phyloP scores from a whole-genome alignment of 1,140 invertebrate genomes.

The Battus philenor region DNA sequence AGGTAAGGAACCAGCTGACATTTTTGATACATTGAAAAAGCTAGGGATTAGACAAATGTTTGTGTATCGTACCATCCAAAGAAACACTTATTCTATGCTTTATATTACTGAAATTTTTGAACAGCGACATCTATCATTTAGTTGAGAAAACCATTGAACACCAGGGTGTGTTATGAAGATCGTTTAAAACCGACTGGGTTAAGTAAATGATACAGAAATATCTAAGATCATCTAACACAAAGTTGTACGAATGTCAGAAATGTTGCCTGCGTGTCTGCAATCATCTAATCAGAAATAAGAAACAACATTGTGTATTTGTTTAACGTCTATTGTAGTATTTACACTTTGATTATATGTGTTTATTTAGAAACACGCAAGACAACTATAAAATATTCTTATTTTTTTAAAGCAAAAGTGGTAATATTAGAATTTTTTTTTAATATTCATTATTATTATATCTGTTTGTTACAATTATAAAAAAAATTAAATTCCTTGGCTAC shows the following conservation, averaged over 20 bases:
- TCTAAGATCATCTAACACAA: not conserved
- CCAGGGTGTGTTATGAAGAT: not conserved
- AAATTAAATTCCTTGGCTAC: too few relatives aligned
- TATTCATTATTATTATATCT: too few relatives aligned
- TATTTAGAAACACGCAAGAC: too few relatives aligned
- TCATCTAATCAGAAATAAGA: constrained; percentile 11
- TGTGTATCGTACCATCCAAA: too few relatives aligned
- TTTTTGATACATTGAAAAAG: too few relatives aligned
- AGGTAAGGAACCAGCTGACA: too few relatives aligned
- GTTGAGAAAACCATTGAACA: not conserved
- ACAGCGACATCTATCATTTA: not conserved
- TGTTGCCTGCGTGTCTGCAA: constrained; percentile 3
- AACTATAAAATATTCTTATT: too few relatives aligned
- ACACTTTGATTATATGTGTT: not conserved
- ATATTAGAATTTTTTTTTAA: too few relatives aligned
- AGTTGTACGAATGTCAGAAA: not conserved
- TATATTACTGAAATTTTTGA: not conserved
- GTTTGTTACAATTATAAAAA: too few relatives aligned
- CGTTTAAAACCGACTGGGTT: not conserved
- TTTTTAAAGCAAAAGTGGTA: too few relatives aligned
- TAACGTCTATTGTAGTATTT: constrained; percentile 8
- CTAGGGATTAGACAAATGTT: too few relatives aligned
- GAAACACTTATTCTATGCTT: not conserved
- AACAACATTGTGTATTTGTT: constrained; percentile 9
- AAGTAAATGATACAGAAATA: not conserved